Conservation (phyloP, 2,797 vertebrate genomes). For the Bovichtus diacanthus region DNA sequence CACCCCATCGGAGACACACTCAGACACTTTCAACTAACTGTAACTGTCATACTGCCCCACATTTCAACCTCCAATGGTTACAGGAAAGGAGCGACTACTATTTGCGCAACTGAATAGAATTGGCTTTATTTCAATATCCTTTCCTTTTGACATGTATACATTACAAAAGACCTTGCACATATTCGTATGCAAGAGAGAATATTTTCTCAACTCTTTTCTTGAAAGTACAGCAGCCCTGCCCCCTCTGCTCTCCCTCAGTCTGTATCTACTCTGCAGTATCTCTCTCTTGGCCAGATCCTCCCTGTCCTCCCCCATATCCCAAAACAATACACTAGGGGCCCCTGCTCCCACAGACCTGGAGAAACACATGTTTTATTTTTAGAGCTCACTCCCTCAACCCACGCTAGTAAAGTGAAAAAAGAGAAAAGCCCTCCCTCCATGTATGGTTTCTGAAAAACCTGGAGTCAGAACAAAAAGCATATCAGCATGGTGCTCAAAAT, state of each 20-base stretch:
- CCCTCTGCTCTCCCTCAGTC: conserved; percentile 30
- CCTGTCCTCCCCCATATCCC: conserved; percentile 80
- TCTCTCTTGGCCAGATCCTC: conserved; percentile 70
- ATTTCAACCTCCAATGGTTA: conserved; percentile 21
- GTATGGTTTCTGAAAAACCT: conserved; percentile 67
- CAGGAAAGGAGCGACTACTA: background rate
- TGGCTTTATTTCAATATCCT: conserved; percentile 5
- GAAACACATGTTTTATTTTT: conserved; percentile 88
- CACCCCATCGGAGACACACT: conserved; percentile 30
- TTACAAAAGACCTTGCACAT: conserved; percentile 9
- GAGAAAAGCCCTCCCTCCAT: conserved; percentile 61
- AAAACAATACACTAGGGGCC: conserved; percentile 82
- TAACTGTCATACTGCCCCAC: conserved; percentile 32
- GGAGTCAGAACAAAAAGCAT: conserved; percentile 56
- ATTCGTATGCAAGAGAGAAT: conserved; percentile 19
- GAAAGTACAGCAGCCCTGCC: conserved; percentile 46
- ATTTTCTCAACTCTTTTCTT: conserved; percentile 38
- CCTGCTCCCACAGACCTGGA: conserved; percentile 80
- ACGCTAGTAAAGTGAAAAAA: conserved; percentile 66
- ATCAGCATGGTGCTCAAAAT: conserved; percentile 20
- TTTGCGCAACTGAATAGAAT: background rate
- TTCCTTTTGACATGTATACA: background rate
- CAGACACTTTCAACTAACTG: conserved; percentile 13
- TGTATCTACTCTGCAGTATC: conserved; percentile 60
- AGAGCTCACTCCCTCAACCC: conserved; percentile 78